phyloP scores from a whole-genome alignment of 2,888 invertebrate species.

The Tholera decimalis region DNA sequence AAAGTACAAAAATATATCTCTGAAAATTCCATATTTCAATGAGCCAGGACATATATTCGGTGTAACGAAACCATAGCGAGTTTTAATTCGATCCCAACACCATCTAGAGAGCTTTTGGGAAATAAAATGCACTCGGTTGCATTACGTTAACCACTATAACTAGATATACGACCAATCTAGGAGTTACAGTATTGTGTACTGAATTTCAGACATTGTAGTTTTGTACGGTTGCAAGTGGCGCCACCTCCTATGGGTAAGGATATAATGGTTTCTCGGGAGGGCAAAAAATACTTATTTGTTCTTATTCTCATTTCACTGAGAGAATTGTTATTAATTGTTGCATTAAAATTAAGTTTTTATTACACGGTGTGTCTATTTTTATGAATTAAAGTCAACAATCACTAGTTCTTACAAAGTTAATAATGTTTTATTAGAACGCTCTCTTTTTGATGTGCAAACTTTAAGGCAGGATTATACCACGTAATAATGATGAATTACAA shows the following conservation, averaged over 20 bases:
- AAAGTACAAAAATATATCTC: slow-evolving; percentile 27
- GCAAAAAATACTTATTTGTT: not conserved
- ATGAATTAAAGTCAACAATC: not conserved
- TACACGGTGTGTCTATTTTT: not conserved
- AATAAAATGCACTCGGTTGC: not conserved
- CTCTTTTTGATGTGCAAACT: no score
- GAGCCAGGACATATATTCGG: not conserved
- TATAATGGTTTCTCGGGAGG: not conserved
- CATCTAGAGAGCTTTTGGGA: slow-evolving; percentile 10
- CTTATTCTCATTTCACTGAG: not conserved
- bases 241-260: not conserved
- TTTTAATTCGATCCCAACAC: slow-evolving; percentile 7
- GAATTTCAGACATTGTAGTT: not conserved
- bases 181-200: not conserved
- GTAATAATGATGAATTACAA: no score
- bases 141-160: not conserved
- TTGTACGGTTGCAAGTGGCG: not conserved
- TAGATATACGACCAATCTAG: not conserved
- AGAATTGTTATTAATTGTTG: not conserved
- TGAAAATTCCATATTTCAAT: not conserved
- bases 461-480: no score
- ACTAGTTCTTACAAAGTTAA: no score
- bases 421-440: no score
- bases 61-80: slow-evolving; percentile 8
- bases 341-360: not conserved